Base-by-base conservation (phyloP, 2,888 invertebrate genomes). In the Meiosimyza platycephala region DNA sequence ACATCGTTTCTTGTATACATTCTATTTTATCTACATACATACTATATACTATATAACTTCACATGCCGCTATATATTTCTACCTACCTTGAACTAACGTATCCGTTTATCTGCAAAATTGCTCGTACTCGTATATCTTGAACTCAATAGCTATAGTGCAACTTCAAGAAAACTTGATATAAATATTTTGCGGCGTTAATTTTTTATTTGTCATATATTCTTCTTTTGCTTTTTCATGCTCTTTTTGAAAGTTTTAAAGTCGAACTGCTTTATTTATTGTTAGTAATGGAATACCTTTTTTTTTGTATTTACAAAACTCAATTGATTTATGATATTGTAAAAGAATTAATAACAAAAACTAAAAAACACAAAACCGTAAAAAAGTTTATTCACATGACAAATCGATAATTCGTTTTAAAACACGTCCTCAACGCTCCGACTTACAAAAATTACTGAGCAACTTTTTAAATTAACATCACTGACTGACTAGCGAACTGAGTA, bases 81-180 rank as follows among this genome's bases (percentile, higher is more conserved):
- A 54, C 54, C 55, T 22, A 11, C 55, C 55, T 55, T 40, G 40
- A 40, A 40, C 55, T n/a, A 3, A 11, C 33, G 33, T 60, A 28
- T 28, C 22, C 28, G 18, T 59, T 9, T 22, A 15, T 60, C 28
- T 28, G 33, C 33, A 15, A 5, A 9, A 28, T 15, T 60, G 33
- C 33, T 15, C 33, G 59, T 22, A 22, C 12, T 33, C 11, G 22
- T 15, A 22, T 28, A 22, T 60, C 33, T 22, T 28, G 59, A 67
- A 70, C 70, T 72, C 65, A 71, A 71, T 74, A 74, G 40, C 73
- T 57, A 65, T 50, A 57, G 78, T 76, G 72, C 68, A 64, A 82
- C 80, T 81, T 79, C 77, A 81, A 77, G 82, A 77, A 80, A 80
- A 79, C 75, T 75, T 75, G 75, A 78, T 81, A 75, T 68, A 69